phyloP scores from a whole-genome alignment of 2,888 invertebrate genomes.

The Acleris holmiana region DNA sequence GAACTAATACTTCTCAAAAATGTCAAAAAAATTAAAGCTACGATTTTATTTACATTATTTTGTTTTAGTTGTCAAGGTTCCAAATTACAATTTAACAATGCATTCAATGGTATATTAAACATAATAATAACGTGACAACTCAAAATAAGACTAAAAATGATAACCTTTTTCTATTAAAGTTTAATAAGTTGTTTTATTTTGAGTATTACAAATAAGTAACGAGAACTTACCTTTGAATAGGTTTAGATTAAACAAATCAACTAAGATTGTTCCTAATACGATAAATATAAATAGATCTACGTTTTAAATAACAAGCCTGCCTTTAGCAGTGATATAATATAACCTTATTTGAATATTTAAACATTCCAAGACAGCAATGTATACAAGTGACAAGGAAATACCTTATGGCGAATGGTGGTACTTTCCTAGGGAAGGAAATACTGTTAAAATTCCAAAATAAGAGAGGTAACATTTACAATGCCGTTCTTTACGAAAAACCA shows the following conservation, averaged over 20 bases:
- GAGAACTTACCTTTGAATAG: slow-evolving; percentile 6
- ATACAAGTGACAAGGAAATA: slow-evolving; percentile 3
- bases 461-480: no score
- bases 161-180: no score
- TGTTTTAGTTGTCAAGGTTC: neutral
- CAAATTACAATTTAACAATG: no score
- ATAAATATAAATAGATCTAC: slow-evolving; percentile 22
- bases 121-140: no score
- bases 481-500: no score
- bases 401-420: neutral
- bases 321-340: slow-evolving; percentile 5
- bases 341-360: slow-evolving; percentile 27
- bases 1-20: slow-evolving; percentile 9
- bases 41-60: no score
- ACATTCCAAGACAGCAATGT: slow-evolving; percentile 37
- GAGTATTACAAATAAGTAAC: no score
- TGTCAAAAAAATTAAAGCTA: no score
- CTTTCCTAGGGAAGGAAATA: neutral
- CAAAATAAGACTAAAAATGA: no score
- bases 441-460: no score
- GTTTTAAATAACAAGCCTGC: slow-evolving; percentile 2
- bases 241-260: slow-evolving; percentile 10
- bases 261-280: slow-evolving; percentile 28
- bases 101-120: no score
- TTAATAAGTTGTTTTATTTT: no score